Conservation (phyloP, 2,113 vertebrate genomes). For the Semnornis frantzii region DNA sequence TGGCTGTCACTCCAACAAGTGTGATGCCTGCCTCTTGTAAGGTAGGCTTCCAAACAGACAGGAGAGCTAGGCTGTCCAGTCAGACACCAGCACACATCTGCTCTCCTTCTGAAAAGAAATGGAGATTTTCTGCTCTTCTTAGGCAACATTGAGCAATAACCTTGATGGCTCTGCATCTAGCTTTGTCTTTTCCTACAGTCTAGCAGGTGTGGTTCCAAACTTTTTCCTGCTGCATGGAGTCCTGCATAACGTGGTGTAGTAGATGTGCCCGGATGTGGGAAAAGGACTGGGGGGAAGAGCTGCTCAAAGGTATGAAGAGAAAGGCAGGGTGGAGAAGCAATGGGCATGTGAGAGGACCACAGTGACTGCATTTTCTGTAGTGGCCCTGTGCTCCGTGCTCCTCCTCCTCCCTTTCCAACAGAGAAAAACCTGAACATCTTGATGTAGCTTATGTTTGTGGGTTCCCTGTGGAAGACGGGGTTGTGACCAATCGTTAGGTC, state of each 20-base stretch:
- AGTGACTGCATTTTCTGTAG: neutral
- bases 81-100: neutral
- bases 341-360: neutral
- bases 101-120: neutral
- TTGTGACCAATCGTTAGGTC: neutral
- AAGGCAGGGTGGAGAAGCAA: neutral
- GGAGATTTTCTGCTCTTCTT: neutral
- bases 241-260: neutral
- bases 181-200: neutral
- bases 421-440: neutral
- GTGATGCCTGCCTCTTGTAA: neutral
- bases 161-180: neutral
- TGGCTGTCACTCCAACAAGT: neutral
- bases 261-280: neutral
- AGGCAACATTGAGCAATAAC: neutral
- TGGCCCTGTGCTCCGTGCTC: neutral
- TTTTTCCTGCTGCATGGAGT: neutral
- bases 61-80: neutral
- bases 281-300: neutral
- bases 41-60: neutral
- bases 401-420: neutral
- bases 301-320: neutral
- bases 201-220: neutral
- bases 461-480: neutral
- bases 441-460: neutral